Conservation (phyloP, 2,888 invertebrate genomes). For the Creontiades dilutus region DNA sequence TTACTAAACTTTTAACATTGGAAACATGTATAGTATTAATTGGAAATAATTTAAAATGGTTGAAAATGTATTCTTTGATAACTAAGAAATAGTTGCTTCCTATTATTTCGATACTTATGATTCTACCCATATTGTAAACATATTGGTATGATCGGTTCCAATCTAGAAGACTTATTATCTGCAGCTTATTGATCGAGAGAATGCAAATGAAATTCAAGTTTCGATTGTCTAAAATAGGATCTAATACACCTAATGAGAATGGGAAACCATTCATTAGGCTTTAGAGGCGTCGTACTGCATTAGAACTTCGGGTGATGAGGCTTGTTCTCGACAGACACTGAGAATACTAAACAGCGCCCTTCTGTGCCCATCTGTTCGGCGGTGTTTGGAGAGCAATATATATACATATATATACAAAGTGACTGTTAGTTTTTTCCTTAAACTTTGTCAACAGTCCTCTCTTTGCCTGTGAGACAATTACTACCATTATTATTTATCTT, state of each 20-base stretch:
- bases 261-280: slow-evolving; percentile 31
- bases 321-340: neutral
- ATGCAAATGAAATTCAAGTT: neutral
- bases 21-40: no score
- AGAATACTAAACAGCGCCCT: slow-evolving; percentile 12
- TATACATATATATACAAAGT: neutral
- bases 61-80: no score
- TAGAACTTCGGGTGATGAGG: slow-evolving; percentile 28
- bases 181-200: no score
- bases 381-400: slow-evolving; percentile 4
- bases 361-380: slow-evolving; percentile 2
- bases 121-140: no score
- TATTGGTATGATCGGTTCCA: no score
- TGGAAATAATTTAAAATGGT: no score
- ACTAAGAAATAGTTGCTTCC: no score
- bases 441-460: neutral
- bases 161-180: no score
- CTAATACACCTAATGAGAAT: neutral
- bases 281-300: neutral
- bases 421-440: neutral
- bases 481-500: no score
- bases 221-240: neutral
- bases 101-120: no score
- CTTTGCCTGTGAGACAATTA: no score
- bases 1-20: no score